phyloP scores from a whole-genome alignment of 23 tunicate species.

The Styela clava region DNA sequence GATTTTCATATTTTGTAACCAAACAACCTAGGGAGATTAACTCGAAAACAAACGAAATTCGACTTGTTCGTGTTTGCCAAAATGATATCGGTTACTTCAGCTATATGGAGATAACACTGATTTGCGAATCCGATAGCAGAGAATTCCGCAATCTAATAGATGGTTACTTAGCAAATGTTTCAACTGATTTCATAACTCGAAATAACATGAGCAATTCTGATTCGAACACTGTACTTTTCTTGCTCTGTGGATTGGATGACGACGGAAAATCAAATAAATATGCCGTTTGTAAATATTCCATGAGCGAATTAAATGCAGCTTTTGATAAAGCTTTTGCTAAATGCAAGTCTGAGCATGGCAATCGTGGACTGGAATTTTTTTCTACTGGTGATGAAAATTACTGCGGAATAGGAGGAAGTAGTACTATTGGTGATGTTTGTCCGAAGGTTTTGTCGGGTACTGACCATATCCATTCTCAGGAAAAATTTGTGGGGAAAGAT shows the following conservation, averaged over 20 bases:
- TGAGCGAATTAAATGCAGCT: neutral
- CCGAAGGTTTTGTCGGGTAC: neutral
- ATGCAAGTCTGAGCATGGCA: neutral
- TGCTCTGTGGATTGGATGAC: neutral
- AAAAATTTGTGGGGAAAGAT: slow-evolving; percentile 14
- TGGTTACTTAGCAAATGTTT: slow-evolving; percentile 42
- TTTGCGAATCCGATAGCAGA: slow-evolving; percentile 21
- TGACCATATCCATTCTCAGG: neutral
- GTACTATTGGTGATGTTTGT: neutral
- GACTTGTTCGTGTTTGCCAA: slow-evolving; percentile 61
- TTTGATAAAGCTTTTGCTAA: neutral
- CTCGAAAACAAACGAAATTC: slow-evolving; percentile 17
- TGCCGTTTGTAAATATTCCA: slow-evolving; percentile 19
- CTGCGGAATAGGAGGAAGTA: neutral
- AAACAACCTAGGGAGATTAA: slow-evolving; percentile 36
- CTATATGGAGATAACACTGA: slow-evolving; percentile 44
- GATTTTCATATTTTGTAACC: slow-evolving; percentile 63
- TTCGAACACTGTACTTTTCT: neutral
- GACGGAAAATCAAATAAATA: neutral
- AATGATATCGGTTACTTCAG: slow-evolving; percentile 48
- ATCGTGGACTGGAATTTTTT: slow-evolving; percentile 10
- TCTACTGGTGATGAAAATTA: neutral
- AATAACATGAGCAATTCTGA: neutral
- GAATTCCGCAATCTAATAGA: slow-evolving; percentile 20
- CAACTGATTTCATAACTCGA: slow-evolving; percentile 23